Percentiles rank a stretch among this genome's conserved stretches.
phyloP scores from a whole-genome alignment of 2,113 vertebrate species.

The Butorides virescens region DNA sequence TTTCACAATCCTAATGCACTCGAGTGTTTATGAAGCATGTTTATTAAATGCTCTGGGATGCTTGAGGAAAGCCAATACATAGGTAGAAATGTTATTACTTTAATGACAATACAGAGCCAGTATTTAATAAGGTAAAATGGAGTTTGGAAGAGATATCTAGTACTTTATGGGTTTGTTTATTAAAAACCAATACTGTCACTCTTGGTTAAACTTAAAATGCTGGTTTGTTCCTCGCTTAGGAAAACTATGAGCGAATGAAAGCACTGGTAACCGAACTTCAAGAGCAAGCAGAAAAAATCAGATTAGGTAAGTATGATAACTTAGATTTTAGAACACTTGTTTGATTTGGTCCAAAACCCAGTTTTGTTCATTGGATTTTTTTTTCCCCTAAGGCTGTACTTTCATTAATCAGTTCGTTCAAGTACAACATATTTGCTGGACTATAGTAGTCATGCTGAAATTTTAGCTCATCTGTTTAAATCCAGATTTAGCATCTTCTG shows the following conservation, averaged over 20 bases:
- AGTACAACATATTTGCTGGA: neutral
- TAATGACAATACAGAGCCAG: neutral
- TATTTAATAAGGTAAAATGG: neutral
- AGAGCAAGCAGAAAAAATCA: constrained; percentile 81
- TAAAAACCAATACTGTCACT: neutral
- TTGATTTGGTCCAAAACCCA: neutral
- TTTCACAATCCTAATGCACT: neutral
- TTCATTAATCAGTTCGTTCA: neutral
- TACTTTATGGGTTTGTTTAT: neutral
- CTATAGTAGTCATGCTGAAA: neutral
- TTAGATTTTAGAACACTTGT: neutral
- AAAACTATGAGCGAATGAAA: constrained; percentile 95
- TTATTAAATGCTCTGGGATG: neutral
- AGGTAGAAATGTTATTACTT: neutral
- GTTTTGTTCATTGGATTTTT: neutral
- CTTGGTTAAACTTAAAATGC: neutral
- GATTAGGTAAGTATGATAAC: constrained; percentile 78
- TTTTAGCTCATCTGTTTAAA: neutral
- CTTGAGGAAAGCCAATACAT: neutral
- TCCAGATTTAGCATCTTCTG: neutral
- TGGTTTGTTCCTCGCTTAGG: constrained; percentile 71
- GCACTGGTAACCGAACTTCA: constrained; percentile 84
- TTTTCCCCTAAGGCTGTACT: neutral
- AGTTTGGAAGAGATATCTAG: neutral
- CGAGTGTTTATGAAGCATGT: neutral